Base-by-base conservation (phyloP, 2,888 invertebrate species). In the Campoplex nolae region DNA sequence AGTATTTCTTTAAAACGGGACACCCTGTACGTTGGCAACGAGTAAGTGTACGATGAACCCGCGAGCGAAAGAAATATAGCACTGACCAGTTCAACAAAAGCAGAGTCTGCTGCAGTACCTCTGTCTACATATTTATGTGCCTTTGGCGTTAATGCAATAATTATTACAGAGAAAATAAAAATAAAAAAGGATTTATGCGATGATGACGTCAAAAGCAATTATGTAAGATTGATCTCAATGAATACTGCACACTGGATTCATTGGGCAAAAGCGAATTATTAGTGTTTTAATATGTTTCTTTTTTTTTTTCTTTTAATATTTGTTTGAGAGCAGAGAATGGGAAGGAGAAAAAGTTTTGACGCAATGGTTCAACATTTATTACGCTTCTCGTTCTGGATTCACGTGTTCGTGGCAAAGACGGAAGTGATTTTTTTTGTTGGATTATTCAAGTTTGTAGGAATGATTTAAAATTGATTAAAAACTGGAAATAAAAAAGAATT, bases 381-480 rank as follows among this genome's bases (percentile, higher is more conserved):
- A 28, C 28, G 56, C 9, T 58, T 11, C 23, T 23, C 1, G 4
- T 38, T 18, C 11, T 23, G 18, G 18, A 56, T 74, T 13, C 23
- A 38, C 18, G 13, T 38, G 13, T 38, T 56, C 38, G 38, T 38
- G 3, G 11, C 1, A 32, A 35, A 13, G 23, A 3, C 18, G 56
- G 35, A 38, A 23, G 42, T 54, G 56, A 74, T 54, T 13, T 58
- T 58, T 16, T 23, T 23, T 0, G 23, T 23, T 23, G 56, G 23
- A 56, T 74, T 23, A 74, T 42, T n/a, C 23, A 62, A 62, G 4
- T 32, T 62, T 32, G 16, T 62, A 16, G 16, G 6, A 62, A 62
- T 48, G 48, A 62, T 71, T 58, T 71, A 62, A 71, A 62, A 80
- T 82, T 82, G 56, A 75, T 82, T 68, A 73, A 82, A 75, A 75